Conservation (phyloP, 2,113 vertebrate genomes). For the Triplophysa dalaica region DNA sequence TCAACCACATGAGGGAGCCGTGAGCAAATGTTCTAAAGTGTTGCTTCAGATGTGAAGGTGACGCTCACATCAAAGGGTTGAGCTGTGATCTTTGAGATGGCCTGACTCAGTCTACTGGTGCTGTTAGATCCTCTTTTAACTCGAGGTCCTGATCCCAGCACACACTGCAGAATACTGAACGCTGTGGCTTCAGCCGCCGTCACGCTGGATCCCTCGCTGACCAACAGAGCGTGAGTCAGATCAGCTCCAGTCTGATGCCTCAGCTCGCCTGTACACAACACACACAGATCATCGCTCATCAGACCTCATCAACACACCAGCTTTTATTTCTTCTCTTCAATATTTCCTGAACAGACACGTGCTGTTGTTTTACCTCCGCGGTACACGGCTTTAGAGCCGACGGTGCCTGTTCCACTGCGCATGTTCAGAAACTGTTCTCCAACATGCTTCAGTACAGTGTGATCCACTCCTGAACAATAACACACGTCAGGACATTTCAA, state of each 20-base stretch:
- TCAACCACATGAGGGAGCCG: too few relatives aligned
- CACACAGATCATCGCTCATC: not conserved
- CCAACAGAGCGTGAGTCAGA: conserved; percentile 85
- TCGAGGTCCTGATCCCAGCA: conserved; percentile 86
- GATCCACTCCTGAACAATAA: conserved; percentile 82
- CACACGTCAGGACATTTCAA: not conserved
- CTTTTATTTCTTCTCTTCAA: too few relatives aligned
- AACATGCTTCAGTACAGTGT: conserved; percentile 84
- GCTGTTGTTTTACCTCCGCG: conserved; percentile 79
- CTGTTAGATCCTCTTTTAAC: conserved; percentile 85
- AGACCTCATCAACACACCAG: not conserved
- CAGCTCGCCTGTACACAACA: conserved; percentile 79
- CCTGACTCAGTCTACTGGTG: conserved; percentile 80
- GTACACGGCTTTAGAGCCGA: conserved; percentile 79
- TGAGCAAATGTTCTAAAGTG: too few relatives aligned
- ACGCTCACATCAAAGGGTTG: conserved; percentile 89
- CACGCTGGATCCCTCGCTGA: conserved; percentile 78
- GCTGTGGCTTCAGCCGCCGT: conserved; percentile 81
- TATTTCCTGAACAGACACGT: not conserved
- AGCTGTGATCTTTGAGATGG: conserved; percentile 76
- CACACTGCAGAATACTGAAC: conserved; percentile 88
- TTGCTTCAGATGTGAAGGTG: not conserved
- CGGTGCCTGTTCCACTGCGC: conserved; percentile 82
- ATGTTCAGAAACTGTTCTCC: conserved; percentile 96
- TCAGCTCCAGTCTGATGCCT: conserved; percentile 74